Base-by-base conservation (phyloP, 2,113 vertebrate species). In the Bos indicus region DNA sequence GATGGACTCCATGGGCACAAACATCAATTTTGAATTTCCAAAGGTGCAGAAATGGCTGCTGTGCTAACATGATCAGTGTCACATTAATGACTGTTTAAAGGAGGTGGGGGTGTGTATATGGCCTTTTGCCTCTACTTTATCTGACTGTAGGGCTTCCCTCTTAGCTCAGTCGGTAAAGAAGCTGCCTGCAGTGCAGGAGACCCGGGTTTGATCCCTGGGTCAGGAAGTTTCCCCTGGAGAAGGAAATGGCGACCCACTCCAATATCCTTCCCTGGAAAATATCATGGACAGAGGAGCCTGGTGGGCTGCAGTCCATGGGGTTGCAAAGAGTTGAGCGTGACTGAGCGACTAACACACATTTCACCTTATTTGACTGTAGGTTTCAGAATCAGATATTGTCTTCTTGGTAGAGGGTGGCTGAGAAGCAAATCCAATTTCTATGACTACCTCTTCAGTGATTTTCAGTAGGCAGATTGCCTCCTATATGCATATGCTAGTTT, bases 141-240 rank as follows among this genome's bases (percentile, higher is more conserved):
- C 33, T 74, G 48, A 25, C 6, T 2, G 1, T 11, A 7, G 36
- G 9, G n/a, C n/a, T 12, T 71, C 64, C 19, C 9, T 23, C 64
- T 71, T 36, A 71, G 64, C 2, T 71, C 64, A 71, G 16, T 23
- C 2, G 0, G 64, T 71, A 71, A 71, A 71, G 19, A 23, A 40
- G 5, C n/a, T 40, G n/a, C 19, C n/a, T 40, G n/a, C n/a, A 71
- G 19, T 12, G n/a, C 64, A 36, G 64, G n/a, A 71, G 64, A 6
- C 64, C n/a, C 0, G 0, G 17, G n/a, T 71, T 71, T 71, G n/a
- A 71, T 12, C 2, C 0, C n/a, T 71, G 67, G n/a, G 19, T 71
- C 67, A 71, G 19, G 19, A 71, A 40, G 67, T 71, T 71, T 71
- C 17, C n/a, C n/a, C 64, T 71, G 64, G n/a, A 36, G 17, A 71